Percentiles rank a stretch among this genome's conserved stretches.
Conservation (phyloP, 2,888 invertebrate species). For the Lepidocyrtinus sp. region DNA sequence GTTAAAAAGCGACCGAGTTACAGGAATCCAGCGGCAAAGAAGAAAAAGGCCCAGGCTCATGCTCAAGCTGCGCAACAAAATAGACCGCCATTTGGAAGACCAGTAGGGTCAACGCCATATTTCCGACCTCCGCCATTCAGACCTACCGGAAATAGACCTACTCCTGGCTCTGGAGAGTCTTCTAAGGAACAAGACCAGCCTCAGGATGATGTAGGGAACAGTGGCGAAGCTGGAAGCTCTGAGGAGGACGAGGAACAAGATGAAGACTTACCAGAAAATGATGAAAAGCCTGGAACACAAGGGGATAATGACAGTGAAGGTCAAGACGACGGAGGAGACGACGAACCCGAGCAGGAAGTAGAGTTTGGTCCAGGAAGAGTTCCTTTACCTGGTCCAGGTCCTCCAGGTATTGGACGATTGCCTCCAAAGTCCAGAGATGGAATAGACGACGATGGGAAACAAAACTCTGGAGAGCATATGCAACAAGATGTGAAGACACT, state of each 20-base stretch:
- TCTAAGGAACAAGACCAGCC: slow-evolving; percentile 7
- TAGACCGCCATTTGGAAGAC: slow-evolving; percentile 6
- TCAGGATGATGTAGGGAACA: not conserved
- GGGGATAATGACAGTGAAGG: not conserved
- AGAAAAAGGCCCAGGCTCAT: not conserved
- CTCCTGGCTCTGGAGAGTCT: not conserved
- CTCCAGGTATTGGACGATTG: not conserved
- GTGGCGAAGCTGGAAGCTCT: slow-evolving; percentile 19
- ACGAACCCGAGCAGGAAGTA: slow-evolving; percentile 2
- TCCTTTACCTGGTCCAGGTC: slow-evolving; percentile 23
- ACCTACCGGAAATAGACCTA: not conserved
- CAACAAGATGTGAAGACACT: slow-evolving; percentile 3
- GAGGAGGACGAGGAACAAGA: slow-evolving; percentile 39
- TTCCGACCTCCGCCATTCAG: not conserved
- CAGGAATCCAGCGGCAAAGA: slow-evolving; percentile 29
- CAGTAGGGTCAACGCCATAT: slow-evolving; percentile 12
- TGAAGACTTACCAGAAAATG: not conserved
- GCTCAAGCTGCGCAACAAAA: not conserved
- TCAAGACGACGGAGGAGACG: slow-evolving; percentile 19
- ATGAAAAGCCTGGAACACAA: not conserved
- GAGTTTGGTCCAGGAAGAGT: slow-evolving; percentile 14
- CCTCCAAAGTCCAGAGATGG: slow-evolving; percentile 23
- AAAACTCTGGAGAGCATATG: not conserved
- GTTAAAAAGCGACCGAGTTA: slow-evolving; percentile 30
- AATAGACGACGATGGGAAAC: not conserved